Evolutionary conservation across 2,113 vertebrate genomes (phyloP).

Genomic region (Serilophus lunatus): DNA sequence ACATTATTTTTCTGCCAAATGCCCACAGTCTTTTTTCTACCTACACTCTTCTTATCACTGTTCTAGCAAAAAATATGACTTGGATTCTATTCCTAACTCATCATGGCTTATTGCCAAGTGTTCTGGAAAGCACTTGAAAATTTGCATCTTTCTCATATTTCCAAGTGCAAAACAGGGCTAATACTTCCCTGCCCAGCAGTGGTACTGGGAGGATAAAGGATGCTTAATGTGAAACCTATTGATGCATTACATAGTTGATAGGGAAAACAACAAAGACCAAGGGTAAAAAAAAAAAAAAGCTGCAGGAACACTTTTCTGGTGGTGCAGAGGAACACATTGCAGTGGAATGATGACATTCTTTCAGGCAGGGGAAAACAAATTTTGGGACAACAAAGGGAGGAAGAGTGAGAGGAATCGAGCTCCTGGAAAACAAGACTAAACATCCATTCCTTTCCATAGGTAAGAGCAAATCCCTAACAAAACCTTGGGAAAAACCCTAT

Average conservation of each 20-base stretch:
- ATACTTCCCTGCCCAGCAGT: not conserved
- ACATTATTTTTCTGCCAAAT: not conserved
- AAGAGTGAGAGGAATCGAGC: not conserved
- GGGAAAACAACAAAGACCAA: not conserved
- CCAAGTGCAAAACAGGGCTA: not conserved
- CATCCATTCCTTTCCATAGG: not conserved
- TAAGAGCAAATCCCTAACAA: not conserved
- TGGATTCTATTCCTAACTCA: not conserved
- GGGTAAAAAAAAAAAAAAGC: not conserved
- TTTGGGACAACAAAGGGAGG: not conserved
- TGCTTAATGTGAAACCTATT: not conserved
- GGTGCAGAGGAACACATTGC: not conserved
- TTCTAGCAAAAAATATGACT: not conserved
- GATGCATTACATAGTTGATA: not conserved
- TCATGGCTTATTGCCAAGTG: not conserved
- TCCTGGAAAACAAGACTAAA: not conserved
- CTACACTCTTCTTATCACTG: not conserved
- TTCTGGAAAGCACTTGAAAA: conserved; percentile 11
- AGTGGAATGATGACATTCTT: not conserved
- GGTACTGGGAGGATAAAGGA: not conserved
- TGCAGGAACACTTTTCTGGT: not conserved
- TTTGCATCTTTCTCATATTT: not conserved
- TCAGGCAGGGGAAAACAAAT: not conserved
- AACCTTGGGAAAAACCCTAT: not conserved
- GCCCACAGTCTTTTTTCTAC: not conserved